These are phyloP conservation scores for Pelmatolapia mariae DNA, from an alignment of 2,113 vertebrate species.

Conservation along the genomic window DNA sequence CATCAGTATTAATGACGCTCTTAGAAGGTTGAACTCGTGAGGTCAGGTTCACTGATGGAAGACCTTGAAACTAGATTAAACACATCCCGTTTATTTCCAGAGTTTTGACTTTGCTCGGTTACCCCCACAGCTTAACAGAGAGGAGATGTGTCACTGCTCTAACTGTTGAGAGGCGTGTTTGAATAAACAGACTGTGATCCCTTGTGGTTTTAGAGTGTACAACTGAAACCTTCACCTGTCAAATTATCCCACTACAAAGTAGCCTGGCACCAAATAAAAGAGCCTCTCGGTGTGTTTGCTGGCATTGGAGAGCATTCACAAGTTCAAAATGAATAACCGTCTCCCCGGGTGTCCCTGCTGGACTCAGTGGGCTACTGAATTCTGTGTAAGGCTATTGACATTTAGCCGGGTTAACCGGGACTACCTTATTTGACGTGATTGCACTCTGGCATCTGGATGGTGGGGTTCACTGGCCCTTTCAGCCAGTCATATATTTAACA, in stretches of 20 bases:
- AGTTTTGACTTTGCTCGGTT: neutral
- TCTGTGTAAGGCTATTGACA: slow-evolving; percentile 8
- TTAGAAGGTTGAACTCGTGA: slow-evolving; percentile 30
- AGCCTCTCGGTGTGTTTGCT: neutral
- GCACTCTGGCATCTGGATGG: neutral
- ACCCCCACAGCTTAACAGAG: neutral
- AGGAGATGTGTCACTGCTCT: neutral
- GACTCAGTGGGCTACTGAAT: neutral
- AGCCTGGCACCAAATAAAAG: neutral
- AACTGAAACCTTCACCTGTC: slow-evolving; percentile 8
- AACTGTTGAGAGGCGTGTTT: slow-evolving; percentile 12
- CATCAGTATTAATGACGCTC: slow-evolving; percentile 2
- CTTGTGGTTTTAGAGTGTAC: neutral
- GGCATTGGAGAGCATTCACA: neutral
- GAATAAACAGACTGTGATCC: neutral
- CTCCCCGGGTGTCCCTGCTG: neutral
- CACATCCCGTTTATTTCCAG: neutral
- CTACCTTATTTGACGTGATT: slow-evolving; percentile 12
- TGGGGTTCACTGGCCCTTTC: slow-evolving; percentile 16
- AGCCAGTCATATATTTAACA: slow-evolving; percentile 40
- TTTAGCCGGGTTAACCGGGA: neutral
- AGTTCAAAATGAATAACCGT: neutral
- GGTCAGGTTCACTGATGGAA: neutral
- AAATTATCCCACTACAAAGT: neutral
- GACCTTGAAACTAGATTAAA: slow-evolving; percentile 31